Conservation (phyloP, 2,797 vertebrate species). For the Gymnoscopelus microlampas region DNA sequence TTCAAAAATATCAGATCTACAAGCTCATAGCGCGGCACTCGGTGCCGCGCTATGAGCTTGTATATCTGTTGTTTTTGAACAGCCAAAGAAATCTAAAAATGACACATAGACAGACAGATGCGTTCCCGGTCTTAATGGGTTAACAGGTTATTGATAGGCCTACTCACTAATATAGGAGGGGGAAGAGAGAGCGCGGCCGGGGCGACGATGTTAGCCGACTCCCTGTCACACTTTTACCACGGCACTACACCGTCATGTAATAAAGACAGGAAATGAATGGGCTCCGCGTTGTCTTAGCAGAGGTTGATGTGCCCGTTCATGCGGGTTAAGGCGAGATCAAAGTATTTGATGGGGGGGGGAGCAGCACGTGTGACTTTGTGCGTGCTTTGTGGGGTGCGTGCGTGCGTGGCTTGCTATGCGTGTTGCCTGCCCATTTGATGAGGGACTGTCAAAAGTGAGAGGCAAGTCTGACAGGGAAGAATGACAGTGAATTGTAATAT, state of each 20-base stretch:
- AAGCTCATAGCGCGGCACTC: no score
- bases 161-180: slow-evolving; percentile 38
- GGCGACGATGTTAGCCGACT: slow-evolving; percentile 11
- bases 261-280: slow-evolving; percentile 35
- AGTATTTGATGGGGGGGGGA: background rate
- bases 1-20: no score
- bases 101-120: no score
- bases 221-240: slow-evolving; percentile 16
- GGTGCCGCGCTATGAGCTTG: no score
- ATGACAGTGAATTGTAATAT: slow-evolving; percentile 10
- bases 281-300: slow-evolving; percentile 5
- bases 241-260: slow-evolving; percentile 19
- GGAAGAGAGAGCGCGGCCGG: background rate
- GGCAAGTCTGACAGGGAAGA: slow-evolving; percentile 14
- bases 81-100: no score
- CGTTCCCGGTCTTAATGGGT: no score
- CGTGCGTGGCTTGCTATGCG: background rate
- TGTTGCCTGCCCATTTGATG: slow-evolving; percentile 5
- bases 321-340: background rate
- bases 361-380: background rate
- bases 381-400: background rate
- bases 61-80: no score
- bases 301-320: slow-evolving; percentile 6
- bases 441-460: slow-evolving; percentile 3
- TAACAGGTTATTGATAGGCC: no score